Evolutionary conservation across 2,113 vertebrate genomes (phyloP), one percentile per base, ranked within the genome.

Genomic region (Haplochromis vanheusdeni): DNA sequence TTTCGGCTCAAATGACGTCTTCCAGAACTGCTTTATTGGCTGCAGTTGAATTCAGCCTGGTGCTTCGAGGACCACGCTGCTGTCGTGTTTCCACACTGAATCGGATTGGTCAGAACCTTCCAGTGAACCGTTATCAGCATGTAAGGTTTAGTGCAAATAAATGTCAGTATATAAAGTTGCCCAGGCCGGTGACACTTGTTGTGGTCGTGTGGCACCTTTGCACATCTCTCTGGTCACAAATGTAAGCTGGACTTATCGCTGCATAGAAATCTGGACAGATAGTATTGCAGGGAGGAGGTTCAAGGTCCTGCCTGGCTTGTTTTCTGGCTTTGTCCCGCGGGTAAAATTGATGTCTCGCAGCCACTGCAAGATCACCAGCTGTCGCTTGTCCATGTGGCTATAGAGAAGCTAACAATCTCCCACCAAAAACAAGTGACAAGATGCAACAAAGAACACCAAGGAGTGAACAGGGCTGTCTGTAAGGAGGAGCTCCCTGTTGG

Each of bases 391-490:
- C 86, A 21, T 84, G 87, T 84, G 80, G 90, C 95, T 91, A 92
- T 95, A 93, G 95, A 96, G 92, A 93, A 93, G 95, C 96, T 95
- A 96, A 95, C 96, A 95, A 96, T 96, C 92, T 95, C 93, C 93
- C 96, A 97, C 97, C 95, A 95, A 93, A 68, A 94, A 91, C 92
- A 88, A 89, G 88, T 87, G 90, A 95, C 80, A 92, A 95, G 92
- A 92, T 89, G 26, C 70, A 96, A 97, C 96, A 97, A 96, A 94
- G 95, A 92, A 33, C 80, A 83, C 83, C 79, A 51, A 70, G 75
- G 89, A 90, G 92, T 47, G 94, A 92, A 91, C 92, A 45, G 91
- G 88, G 87, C 83, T 93, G 96, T 95, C 92, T 96, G 94, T 84
- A 73, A 93, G 95, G 91, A 93, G 85, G 92, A 95, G 94, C 92